These are phyloP conservation scores for Caenorhabditis latens DNA, from an alignment of 1,140 invertebrate genomes.

Conservation along the genomic window DNA sequence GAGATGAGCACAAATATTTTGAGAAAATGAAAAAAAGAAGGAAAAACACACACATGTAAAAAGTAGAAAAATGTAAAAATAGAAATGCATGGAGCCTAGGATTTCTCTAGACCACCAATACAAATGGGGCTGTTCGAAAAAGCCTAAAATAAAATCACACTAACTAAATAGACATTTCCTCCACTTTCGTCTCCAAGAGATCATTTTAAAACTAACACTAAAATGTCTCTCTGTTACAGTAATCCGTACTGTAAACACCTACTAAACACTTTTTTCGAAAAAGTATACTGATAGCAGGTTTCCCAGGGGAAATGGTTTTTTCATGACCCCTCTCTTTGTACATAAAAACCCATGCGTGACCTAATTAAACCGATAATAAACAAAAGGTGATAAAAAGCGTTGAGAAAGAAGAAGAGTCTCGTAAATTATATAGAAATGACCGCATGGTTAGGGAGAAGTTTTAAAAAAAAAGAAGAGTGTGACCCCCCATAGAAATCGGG, in stretches of 20 bases:
- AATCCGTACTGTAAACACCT: conserved; percentile 10
- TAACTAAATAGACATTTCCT: background rate
- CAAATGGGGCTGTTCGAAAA: no score
- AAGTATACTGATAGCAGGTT: background rate
- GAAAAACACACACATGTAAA: background rate
- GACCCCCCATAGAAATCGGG: no score
- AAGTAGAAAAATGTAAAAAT: no score
- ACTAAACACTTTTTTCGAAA: background rate
- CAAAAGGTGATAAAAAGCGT: background rate
- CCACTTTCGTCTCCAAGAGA: background rate
- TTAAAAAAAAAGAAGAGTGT: no score
- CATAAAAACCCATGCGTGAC: background rate
- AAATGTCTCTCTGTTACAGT: background rate
- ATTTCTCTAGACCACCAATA: no score
- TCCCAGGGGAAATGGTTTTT: no score
- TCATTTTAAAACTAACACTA: conserved; percentile 2
- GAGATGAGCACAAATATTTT: conserved; percentile 15
- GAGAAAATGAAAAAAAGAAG: background rate
- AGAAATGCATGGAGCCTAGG: no score
- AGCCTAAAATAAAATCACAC: background rate
- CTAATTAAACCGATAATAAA: conserved; percentile 23
- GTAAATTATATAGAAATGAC: background rate
- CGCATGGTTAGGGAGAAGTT: background rate
- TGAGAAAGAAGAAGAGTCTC: background rate
- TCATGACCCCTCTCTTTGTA: no score